phyloP scores from a whole-genome alignment of 1,140 invertebrate genomes.

The Drosophila ohnishii region DNA sequence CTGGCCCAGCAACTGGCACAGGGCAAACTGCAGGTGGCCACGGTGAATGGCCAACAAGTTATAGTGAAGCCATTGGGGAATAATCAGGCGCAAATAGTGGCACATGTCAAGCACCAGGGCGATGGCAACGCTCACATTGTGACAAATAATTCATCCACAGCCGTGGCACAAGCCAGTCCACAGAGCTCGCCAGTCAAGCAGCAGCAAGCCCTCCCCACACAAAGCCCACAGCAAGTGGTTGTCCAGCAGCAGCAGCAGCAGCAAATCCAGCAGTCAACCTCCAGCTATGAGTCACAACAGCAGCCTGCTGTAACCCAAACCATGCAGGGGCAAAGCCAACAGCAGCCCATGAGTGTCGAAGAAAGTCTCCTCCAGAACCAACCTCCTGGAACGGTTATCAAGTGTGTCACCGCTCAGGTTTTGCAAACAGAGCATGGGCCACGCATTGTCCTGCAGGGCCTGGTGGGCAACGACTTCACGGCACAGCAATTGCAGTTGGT shows the following conservation, averaged over 20 bases:
- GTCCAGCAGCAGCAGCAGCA: constrained; percentile 53
- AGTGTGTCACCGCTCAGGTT: constrained; percentile 92
- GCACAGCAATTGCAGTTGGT: constrained; percentile 90
- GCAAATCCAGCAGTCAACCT: constrained; percentile 15
- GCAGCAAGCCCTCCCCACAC: constrained; percentile 49
- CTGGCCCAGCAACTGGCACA: constrained; percentile 90
- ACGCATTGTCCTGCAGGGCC: constrained; percentile 91
- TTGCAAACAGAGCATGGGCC: constrained; percentile 92
- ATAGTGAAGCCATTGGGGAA: constrained; percentile 89
- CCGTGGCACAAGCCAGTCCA: constrained; percentile 51
- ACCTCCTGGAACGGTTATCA: constrained; percentile 93
- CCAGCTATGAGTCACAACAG: constrained; percentile 32
- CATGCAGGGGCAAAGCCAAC: constrained; percentile 45
- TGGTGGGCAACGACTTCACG: constrained; percentile 91
- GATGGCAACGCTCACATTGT: constrained; percentile 82
- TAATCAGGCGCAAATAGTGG: constrained; percentile 88
- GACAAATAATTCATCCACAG: constrained; percentile 63
- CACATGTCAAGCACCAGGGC: constrained; percentile 85
- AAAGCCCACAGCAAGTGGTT: constrained; percentile 64
- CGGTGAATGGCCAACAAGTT: constrained; percentile 92
- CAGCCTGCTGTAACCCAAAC: constrained; percentile 34
- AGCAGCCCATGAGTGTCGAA: constrained; percentile 85
- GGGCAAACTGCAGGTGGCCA: constrained; percentile 92
- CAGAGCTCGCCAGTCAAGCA: constrained; percentile 63
- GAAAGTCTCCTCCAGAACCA: constrained; percentile 89